Evolutionary conservation across 2,113 vertebrate species (phyloP).

Genomic region (Sceloporus undulatus): DNA sequence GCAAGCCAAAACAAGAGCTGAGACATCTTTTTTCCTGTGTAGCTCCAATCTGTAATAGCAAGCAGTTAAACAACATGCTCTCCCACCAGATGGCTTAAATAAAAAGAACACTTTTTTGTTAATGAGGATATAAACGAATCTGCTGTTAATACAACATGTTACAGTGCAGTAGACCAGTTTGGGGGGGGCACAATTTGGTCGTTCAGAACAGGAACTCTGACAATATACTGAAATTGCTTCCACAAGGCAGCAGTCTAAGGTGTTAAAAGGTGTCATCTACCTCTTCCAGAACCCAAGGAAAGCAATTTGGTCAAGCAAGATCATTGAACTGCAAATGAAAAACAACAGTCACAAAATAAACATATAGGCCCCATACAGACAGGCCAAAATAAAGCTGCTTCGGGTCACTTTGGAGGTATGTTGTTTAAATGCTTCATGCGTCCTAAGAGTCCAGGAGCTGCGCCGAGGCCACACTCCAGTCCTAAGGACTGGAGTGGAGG

Average conservation of each 20-base stretch:
- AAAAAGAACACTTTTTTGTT: constrained; percentile 77
- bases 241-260: background rate
- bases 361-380: too few species aligned
- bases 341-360: background rate
- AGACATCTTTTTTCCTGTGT: constrained; percentile 72
- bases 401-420: too few species aligned
- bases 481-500: too few species aligned
- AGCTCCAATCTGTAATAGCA: constrained; percentile 71
- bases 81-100: constrained; percentile 76
- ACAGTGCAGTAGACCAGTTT: constrained; percentile 63
- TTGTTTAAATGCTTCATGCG: too few species aligned
- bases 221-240: background rate
- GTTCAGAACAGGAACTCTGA: constrained; percentile 29
- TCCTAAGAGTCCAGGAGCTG: too few species aligned
- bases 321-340: background rate
- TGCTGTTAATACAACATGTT: constrained; percentile 78
- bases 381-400: too few species aligned
- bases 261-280: constrained; percentile 7
- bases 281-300: background rate
- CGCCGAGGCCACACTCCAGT: too few species aligned
- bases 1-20: constrained; percentile 71
- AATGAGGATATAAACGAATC: constrained; percentile 79
- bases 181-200: constrained; percentile 47
- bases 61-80: constrained; percentile 76
- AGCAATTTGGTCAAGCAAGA: constrained; percentile 2